Percentiles rank a stretch among this genome's conserved stretches.
Evolutionary conservation across 1,140 invertebrate species (phyloP).

Genomic region (Magallana gigas): DNA sequence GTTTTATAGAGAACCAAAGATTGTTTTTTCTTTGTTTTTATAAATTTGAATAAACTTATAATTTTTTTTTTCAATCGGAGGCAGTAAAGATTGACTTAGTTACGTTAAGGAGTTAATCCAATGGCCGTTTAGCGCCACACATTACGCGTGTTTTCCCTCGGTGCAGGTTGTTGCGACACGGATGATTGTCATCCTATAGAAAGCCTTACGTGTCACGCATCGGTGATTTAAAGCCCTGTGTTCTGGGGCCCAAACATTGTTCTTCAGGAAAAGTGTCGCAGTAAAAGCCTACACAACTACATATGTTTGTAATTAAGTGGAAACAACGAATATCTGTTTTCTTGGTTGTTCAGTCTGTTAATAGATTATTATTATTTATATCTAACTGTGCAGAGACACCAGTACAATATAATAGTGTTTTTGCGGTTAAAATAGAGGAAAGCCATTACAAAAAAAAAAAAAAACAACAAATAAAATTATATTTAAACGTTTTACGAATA

Average conservation of each 20-base stretch:
- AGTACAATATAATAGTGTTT: no score
- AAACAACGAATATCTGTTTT: background rate
- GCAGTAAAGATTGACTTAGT: background rate
- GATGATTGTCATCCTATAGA: background rate
- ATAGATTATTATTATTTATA: no score
- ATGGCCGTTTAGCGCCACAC: background rate
- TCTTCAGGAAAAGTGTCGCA: background rate
- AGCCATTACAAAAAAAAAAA: no score
- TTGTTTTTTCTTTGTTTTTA: no score
- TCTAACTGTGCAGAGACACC: no score
- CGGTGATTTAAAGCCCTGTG: background rate
- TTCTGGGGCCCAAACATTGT: background rate
- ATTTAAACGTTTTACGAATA: no score
- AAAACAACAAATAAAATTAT: no score
- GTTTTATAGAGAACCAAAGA: no score
- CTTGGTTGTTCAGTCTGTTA: no score
- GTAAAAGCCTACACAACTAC: background rate
- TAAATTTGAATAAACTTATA: no score
- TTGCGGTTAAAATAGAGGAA: no score
- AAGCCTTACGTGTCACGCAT: background rate
- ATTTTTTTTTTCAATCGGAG: no score
- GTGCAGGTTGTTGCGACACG: slow-evolving; percentile 4
- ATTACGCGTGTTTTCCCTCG: background rate
- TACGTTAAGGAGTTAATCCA: background rate
- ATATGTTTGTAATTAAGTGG: slow-evolving; percentile 1